phyloP scores from a whole-genome alignment of 2,113 vertebrate species.

The Neoarius graeffei region DNA sequence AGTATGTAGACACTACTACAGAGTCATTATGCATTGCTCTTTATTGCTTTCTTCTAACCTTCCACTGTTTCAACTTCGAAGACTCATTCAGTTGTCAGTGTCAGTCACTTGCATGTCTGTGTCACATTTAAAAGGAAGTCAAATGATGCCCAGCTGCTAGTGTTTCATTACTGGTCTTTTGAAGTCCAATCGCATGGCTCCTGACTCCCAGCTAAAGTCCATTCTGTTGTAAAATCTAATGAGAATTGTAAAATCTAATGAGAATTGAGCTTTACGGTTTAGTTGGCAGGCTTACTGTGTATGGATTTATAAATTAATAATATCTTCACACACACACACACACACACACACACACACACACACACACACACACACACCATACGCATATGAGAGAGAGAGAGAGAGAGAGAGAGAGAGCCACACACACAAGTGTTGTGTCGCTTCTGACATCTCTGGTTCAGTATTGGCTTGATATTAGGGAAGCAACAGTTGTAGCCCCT shows the following conservation, averaged over 20 bases:
- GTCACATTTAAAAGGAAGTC: conserved; percentile 12
- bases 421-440: too few relatives aligned
- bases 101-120: neutral
- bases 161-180: conserved; percentile 22
- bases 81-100: neutral
- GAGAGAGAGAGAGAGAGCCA: neutral
- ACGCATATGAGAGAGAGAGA: too few relatives aligned
- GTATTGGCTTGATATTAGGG: too few relatives aligned
- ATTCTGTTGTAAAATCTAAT: conserved; percentile 21
- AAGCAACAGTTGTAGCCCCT: too few relatives aligned
- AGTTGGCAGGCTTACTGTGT: conserved; percentile 1
- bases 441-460: too few relatives aligned
- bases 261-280: neutral
- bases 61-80: neutral
- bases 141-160: neutral
- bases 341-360: neutral
- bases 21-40: neutral
- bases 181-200: neutral
- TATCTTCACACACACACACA: neutral
- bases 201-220: neutral
- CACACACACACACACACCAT: neutral
- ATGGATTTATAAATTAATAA: conserved; percentile 6
- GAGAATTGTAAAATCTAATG: neutral
- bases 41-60: neutral
- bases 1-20: neutral